Base-by-base conservation (phyloP, 2,888 invertebrate genomes). In the Phengaris arion region DNA sequence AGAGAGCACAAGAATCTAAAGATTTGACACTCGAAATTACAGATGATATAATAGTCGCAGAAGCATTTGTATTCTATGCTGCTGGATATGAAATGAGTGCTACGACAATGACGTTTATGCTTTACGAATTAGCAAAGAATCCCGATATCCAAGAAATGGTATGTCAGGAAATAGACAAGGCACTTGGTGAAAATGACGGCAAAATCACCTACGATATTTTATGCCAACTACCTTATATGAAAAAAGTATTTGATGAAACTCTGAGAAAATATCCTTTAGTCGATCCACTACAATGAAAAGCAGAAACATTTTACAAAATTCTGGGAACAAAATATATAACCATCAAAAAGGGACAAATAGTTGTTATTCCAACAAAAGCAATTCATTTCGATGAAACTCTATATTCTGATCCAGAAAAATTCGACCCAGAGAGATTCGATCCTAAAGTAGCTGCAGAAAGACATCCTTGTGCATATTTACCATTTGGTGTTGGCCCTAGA, bases 21-120 rank as follows among this genome's bases (percentile, higher is more conserved):
- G 54, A 74, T 7, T 35, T 15, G n/a, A 68, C 74, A 6, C 68
- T 74, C 0, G 15, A 68, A 6, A 9, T 74, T 4, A 74, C 74
- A 45, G 74, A 74, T 4, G 54, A 54, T 45, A 15, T 74, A 54
- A 74, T 74, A 13, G 74, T 68, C 0, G 74, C 74, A 3, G 68
- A 74, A 45, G 74, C 68, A 3, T 74, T 74, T n/a, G 54, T 74
- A 9, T 74, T 94, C 79, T 92, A 90, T 76, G 82, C 84, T 2
- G 94, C 87, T 12, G 93, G 93, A 0, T 93, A 89, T 78, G 93
- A 93, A 79, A 92, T 93, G 0, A 89, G 87, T 68, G 88, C 93
- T 0, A 87, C 89, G 0, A 87, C 90, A 0, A 83, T 92, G 79
- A 77, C 87, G 0, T 91, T 86, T 68, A 78, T 87, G 64, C 77